Base-by-base conservation (phyloP, 2,888 invertebrate species). In the Shargacucullia verbasci region DNA sequence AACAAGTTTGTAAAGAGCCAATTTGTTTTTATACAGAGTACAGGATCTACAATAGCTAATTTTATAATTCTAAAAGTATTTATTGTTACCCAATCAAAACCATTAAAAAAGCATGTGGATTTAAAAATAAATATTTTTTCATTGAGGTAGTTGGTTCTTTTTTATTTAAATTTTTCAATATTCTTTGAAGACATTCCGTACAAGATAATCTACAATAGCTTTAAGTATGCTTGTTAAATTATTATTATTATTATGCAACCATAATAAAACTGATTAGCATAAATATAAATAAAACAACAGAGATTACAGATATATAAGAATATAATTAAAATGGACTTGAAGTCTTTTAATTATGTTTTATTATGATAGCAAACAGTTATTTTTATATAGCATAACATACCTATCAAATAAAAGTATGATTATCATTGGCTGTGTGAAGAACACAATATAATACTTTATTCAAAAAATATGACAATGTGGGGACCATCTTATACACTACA, bases 401-500 rank as follows among this genome's bases (percentile, higher is more conserved):
- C 20, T 12, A 10, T 33, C 29, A 25, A n/a, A 37, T 39, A 52
- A 52, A 59, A 45, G 20, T 20, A 20, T 20, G 20, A 20, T 20
- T 20, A 20, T 20, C 20, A 20, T 27, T 40, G 29, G 2, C 1
- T 11, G 11, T n/a, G n/a, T 33, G n/a, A n/a, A 2, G 33, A n/a
- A 33, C 33, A 33, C 13, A 14, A 15, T 15, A 20, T 38, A 11
- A 27, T 8, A 1, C 8, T 10, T 11, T 38, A 29, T 38, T 10
- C 14, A 27, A 43, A 31, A 15, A 6, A 38, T 29, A 34, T 57
- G 52, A 50, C 15, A 55, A 54, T 56, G 39, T 40, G 48, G 38
- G 31, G 27, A 48, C n/a, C 29, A 39, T 64, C 38, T 44, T 49
- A 50, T 20, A 46, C 54, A 48, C 15, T 61, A 50, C 0, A 34